Conservation (phyloP, 2,113 vertebrate genomes). For the Micronycteris hirsuta region DNA sequence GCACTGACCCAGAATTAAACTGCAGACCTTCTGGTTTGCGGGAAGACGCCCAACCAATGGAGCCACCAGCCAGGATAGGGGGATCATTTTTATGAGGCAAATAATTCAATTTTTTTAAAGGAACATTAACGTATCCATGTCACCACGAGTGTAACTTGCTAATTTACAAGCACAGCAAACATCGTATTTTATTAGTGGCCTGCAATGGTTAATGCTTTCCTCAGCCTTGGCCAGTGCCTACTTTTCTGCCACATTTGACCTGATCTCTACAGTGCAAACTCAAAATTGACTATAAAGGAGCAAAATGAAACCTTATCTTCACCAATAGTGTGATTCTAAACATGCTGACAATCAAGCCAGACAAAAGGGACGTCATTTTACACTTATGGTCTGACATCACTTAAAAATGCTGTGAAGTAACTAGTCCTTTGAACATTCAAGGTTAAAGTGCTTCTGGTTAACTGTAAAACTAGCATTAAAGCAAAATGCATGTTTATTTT, state of each 20-base stretch:
- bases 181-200: not conserved
- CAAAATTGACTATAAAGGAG: not conserved
- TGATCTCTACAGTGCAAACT: not conserved
- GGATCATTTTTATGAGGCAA: not conserved
- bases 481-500: slow-evolving; percentile 35
- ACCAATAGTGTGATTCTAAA: not conserved
- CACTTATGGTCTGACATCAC: not conserved
- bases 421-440: slow-evolving; percentile 31
- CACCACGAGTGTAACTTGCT: not conserved
- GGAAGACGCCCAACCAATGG: no score
- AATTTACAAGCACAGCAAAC: not conserved
- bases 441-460: slow-evolving; percentile 10
- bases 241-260: not conserved
- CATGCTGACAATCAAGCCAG: not conserved
- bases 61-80: no score
- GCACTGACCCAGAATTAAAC: not conserved
- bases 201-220: not conserved
- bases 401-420: slow-evolving; percentile 25
- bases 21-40: no score
- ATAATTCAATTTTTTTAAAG: not conserved
- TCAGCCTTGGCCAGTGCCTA: not conserved
- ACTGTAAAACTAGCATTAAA: slow-evolving; percentile 26
- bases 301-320: slow-evolving; percentile 33
- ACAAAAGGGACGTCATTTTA: not conserved
- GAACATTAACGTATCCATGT: not conserved